Evolutionary conservation across 2,113 vertebrate species (phyloP).

Genomic region (Thunnus maccoyii): DNA sequence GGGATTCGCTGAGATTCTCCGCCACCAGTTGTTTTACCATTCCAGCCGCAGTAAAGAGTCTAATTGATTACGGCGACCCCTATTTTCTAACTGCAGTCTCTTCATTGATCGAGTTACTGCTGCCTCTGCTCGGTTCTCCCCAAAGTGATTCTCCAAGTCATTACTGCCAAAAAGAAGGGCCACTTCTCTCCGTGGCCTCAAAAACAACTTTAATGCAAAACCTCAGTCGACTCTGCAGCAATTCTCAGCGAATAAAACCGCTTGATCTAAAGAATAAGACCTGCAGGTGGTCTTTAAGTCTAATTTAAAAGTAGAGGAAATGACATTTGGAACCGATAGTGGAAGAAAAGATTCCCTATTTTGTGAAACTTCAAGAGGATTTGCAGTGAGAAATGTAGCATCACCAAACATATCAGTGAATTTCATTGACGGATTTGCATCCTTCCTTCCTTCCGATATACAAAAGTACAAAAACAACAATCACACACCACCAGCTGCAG

Average conservation of each 20-base stretch:
- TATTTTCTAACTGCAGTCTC: constrained; percentile 65
- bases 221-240: constrained; percentile 6
- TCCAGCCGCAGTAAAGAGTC: constrained; percentile 56
- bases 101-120: constrained; percentile 73
- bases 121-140: constrained; percentile 42
- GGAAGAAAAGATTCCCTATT: no score
- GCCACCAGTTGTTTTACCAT: constrained; percentile 27
- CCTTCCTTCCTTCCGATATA: no score
- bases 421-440: constrained; percentile 41
- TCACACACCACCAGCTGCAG: constrained; percentile 1
- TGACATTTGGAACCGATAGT: no score
- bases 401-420: no score
- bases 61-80: constrained; percentile 70
- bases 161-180: constrained; percentile 50
- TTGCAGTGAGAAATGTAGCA: no score
- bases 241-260: neutral
- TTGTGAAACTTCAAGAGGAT: no score
- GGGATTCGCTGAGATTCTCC: constrained; percentile 1
- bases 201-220: constrained; percentile 28
- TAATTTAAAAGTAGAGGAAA: neutral
- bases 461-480: neutral
- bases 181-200: constrained; percentile 9
- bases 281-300: neutral
- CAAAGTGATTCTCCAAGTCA: constrained; percentile 55
- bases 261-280: neutral